Conservation (phyloP, 2,888 invertebrate species). For the Panorpa germanica region DNA sequence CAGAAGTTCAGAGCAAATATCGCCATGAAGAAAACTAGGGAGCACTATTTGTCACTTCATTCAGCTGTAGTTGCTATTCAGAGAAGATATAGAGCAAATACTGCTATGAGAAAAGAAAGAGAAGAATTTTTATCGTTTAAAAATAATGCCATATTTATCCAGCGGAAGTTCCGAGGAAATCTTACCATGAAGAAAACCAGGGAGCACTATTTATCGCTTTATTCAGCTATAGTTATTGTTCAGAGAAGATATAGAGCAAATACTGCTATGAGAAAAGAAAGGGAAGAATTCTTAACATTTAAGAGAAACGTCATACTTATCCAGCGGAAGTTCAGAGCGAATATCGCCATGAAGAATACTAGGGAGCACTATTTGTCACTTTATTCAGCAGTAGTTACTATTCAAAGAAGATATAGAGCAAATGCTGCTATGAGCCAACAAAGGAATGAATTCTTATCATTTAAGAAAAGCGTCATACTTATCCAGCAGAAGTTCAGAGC, state of each 20-base stretch:
- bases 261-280: conserved; percentile 12
- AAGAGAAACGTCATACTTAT: too few species aligned
- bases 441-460: too few species aligned
- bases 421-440: too few species aligned
- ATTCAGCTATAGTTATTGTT: conserved; percentile 17
- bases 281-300: conserved; percentile 11
- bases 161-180: conserved; percentile 9
- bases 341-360: too few species aligned
- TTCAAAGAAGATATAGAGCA: too few species aligned
- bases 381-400: too few species aligned
- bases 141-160: conserved; percentile 14
- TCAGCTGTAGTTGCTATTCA: conserved; percentile 11
- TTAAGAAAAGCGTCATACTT: too few species aligned
- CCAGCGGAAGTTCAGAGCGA: too few species aligned
- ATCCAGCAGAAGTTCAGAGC: too few species aligned
- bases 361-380: too few species aligned
- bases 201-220: conserved; percentile 16
- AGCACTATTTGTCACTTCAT: conserved; percentile 12
- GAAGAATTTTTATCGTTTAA: conserved; percentile 6
- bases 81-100: conserved; percentile 8
- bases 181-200: conserved; percentile 17
- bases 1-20: conserved; percentile 25
- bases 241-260: conserved; percentile 19
- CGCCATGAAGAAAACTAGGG: conserved; percentile 18
- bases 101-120: conserved; percentile 9